A percentile compares a stretch with the other conserved stretches of the same genome.
Evolutionary conservation across 2,113 vertebrate species (phyloP).

Genomic region (Lepisosteus osseus): DNA sequence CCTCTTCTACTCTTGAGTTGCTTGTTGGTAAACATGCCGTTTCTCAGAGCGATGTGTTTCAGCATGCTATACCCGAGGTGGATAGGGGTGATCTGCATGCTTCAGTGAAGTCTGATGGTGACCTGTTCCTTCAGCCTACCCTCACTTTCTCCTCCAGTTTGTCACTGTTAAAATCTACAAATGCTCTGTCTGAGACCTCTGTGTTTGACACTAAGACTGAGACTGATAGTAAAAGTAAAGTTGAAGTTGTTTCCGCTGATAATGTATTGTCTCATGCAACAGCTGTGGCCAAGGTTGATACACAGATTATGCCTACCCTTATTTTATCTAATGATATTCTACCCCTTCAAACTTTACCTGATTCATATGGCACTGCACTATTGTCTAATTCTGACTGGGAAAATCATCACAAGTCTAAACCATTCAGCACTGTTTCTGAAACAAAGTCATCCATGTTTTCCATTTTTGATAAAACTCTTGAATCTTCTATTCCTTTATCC

Average conservation of each 20-base stretch:
- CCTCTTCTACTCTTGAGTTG: conserved; percentile 71
- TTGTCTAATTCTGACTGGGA: conserved; percentile 58
- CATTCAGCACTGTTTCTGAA: conserved; percentile 54
- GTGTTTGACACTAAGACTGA: conserved; percentile 56
- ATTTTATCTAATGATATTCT: conserved; percentile 62
- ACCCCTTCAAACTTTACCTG: conserved; percentile 63
- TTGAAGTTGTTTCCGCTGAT: conserved; percentile 60
- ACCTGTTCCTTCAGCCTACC: conserved; percentile 61
- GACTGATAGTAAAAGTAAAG: conserved; percentile 52
- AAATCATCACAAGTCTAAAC: conserved; percentile 51
- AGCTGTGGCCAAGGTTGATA: conserved; percentile 42
- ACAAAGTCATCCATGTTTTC: conserved; percentile 56
- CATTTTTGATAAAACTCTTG: conserved; percentile 54
- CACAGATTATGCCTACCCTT: conserved; percentile 58
- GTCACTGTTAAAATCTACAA: conserved; percentile 55
- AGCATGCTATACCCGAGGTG: conserved; percentile 62
- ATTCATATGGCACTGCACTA: conserved; percentile 53
- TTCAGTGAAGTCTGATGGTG: conserved; percentile 69
- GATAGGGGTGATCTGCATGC: conserved; percentile 74
- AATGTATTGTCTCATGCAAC: conserved; percentile 73
- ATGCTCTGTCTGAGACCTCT: conserved; percentile 70
- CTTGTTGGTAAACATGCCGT: conserved; percentile 61
- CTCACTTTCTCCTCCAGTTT: conserved; percentile 68
- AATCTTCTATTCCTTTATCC: conserved; percentile 67
- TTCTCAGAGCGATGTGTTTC: conserved; percentile 59